Conservation (phyloP, 2,797 vertebrate genomes). For the Peromyscus nudipes region DNA sequence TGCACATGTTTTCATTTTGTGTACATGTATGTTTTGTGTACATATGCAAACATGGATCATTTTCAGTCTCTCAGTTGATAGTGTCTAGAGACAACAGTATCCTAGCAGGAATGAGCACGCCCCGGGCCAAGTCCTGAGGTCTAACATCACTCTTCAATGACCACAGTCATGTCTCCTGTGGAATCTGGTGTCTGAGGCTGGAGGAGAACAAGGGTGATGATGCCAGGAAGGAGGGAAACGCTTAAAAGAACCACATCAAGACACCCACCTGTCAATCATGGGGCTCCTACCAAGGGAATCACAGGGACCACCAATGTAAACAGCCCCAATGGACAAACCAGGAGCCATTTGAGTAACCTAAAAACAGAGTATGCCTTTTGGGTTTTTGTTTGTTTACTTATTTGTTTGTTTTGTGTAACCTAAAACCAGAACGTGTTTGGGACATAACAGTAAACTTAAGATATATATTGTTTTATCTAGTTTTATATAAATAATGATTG, state of each 20-base stretch:
- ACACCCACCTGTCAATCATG: background rate
- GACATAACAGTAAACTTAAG: background rate
- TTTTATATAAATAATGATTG: background rate
- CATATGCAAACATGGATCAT: background rate
- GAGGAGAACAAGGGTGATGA: background rate
- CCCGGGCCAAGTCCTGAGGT: background rate
- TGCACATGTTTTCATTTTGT: background rate
- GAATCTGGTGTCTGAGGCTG: background rate
- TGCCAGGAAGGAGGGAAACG: background rate
- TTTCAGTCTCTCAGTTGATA: background rate
- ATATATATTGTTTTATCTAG: background rate
- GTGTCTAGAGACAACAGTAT: background rate
- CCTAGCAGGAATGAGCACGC: background rate
- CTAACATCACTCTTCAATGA: background rate
- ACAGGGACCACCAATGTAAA: background rate
- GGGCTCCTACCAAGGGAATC: background rate
- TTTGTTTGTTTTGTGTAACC: background rate
- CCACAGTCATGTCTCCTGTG: background rate
- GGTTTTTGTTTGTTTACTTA: background rate
- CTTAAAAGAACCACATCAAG: background rate
- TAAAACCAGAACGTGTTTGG: background rate
- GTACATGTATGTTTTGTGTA: background rate
- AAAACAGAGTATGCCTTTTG: background rate
- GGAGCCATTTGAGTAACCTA: background rate
- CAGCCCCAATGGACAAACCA: background rate